Evolutionary conservation across 2,113 vertebrate species (phyloP), one percentile per base, ranked within the genome.

Genomic region (Ammospiza caudacuta): DNA sequence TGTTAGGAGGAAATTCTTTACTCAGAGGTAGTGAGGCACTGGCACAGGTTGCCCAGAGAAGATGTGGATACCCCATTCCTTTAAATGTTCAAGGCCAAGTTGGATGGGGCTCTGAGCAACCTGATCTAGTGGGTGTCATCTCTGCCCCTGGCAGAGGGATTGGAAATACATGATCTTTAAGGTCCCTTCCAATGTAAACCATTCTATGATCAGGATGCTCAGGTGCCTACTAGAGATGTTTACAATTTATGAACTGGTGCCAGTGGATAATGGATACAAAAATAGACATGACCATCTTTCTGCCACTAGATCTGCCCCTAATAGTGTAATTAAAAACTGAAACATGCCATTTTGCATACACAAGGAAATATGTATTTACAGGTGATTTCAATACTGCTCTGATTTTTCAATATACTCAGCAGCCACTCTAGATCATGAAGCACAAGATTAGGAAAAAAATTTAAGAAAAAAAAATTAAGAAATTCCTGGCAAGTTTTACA

Each of bases 401-500:
- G 39, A 51, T 69, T 88, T 92, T 76, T 61, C 78, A 90, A 86
- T 37, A 63, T 17, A 35, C 6, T 57, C 67, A 73, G 49, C 37
- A 92, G 43, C 35, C 43, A 77, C 37, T 67, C 33, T 35, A 86
- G 23, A 83, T 66, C 51, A 74, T 23, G 70, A 86, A 92, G 15
- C 21, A 67, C 12, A 84, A 78, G 29, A 69, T 39, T 43, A 43
- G 13, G 25, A 73, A 81, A 83, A 83, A 22, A 31, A 2, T 2
- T 11, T 18, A 23, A 15, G 58, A 80, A 83, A 87, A 75, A 41
- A 80, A 49, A 37, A 10, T 11, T 47, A 90, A 87, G 37, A 24
- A 94, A 96, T 95, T 96, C 96, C 83, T 87, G 64, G 47, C 83
- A 97, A 87, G 91, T 95, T 95, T 90, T 94, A 84, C 73, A 92